Conservation (phyloP, 2,113 vertebrate genomes). For the Notiomystis cincta region DNA sequence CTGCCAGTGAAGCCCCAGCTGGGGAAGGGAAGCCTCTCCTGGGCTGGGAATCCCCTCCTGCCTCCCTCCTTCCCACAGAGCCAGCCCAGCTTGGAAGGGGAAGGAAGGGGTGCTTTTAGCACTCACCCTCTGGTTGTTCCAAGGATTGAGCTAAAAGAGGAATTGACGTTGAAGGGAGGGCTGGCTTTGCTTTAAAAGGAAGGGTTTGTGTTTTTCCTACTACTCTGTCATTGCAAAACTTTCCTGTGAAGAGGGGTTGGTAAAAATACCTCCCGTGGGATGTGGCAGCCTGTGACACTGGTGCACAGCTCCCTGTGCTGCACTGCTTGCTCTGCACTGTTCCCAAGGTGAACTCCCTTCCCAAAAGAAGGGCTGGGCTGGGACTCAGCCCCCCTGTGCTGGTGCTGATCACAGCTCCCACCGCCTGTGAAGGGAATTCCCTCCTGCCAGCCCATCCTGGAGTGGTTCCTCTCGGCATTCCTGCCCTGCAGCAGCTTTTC, state of each 20-base stretch:
- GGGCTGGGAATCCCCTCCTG: slow-evolving; percentile 14
- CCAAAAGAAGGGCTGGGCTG: background rate
- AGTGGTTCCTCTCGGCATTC: fast-evolving
- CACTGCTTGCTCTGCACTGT: background rate
- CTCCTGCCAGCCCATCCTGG: background rate
- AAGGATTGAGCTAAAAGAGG: slow-evolving; percentile 14
- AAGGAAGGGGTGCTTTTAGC: slow-evolving; percentile 40
- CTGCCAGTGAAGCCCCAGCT: background rate
- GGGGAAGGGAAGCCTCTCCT: background rate
- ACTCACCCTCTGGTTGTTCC: background rate
- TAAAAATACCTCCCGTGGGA: background rate
- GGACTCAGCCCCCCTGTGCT: background rate
- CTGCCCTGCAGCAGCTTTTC: background rate
- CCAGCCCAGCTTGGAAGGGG: background rate
- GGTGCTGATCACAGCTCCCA: background rate
- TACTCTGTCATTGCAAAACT: background rate
- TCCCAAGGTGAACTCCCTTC: fast-evolving
- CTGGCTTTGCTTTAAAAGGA: slow-evolving; percentile 30
- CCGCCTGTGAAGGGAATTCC: background rate
- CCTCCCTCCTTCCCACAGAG: background rate
- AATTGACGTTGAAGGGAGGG: background rate
- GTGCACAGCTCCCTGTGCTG: background rate
- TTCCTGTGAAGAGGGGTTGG: background rate
- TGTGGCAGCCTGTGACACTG: background rate
- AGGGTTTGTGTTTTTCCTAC: background rate